Evolutionary conservation across 2,888 invertebrate species (phyloP), one percentile per base, ranked within the genome.

Genomic region (Liopterus haemorrhoidalis): DNA sequence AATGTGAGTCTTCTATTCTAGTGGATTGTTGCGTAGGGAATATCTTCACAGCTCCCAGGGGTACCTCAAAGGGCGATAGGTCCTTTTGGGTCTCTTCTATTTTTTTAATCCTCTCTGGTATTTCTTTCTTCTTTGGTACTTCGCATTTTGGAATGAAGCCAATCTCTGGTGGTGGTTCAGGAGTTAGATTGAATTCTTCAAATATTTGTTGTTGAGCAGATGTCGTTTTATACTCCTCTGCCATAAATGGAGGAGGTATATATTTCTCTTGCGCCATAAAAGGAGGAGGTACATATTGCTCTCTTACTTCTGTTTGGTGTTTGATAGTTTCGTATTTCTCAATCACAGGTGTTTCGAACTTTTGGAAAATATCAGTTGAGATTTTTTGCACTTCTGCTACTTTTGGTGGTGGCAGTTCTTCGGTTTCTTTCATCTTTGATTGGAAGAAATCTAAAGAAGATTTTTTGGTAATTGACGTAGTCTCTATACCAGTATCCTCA

Each of bases 141-240:
- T 64, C 57, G 4, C 57, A 56, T 58, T 75, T 75, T 1, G 80
- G 76, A 37, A 76, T 73, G 53, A 73, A 81, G 25, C 78, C 77
- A 33, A 82, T 78, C 66, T 82, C 79, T 22, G 82, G 81, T 6
- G 82, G 82, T n/a, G 82, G 78, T 55, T 81, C 83, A 0, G 81
- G 82, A 41, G 74, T 70, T 2, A 82, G 60, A 57, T 73, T 71
- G 35, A 80, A 70, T 46, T 73, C 70, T 58, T 73, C 57, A 55
- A 66, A 49, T 56, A 57, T 37, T 31, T 58, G 54, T 31, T 28
- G 28, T 16, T 55, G 53, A 2, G 53, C 50, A n/a, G 52, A 56
- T 24, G 49, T 14, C 20, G n/a, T n/a, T n/a, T n/a, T n/a, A n/a
- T n/a, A n/a, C n/a, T n/a, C n/a, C n/a, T n/a, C n/a, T n/a, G n/a